Percentiles rank a stretch among this genome's conserved stretches.
These are phyloP conservation scores for Heliocidaris erythrogramma DNA, from an alignment of 35 echinoderm and acorn worm genomes.

Conservation along the genomic window DNA sequence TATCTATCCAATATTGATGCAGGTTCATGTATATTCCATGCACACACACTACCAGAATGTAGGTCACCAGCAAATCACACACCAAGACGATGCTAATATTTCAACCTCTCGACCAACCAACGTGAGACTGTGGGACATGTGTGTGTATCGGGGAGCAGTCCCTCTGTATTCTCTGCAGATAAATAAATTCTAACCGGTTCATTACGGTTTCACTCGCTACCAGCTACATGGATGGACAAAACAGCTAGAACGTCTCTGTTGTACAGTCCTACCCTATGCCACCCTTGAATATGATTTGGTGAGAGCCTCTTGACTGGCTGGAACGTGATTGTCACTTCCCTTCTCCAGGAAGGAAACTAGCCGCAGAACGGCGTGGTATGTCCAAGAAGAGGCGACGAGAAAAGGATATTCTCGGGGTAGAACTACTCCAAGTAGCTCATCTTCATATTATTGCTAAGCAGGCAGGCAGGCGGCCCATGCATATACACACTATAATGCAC, in stretches of 20 bases:
- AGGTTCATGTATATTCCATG: neutral
- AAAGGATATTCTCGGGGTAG: neutral
- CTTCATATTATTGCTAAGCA: constrained; percentile 6
- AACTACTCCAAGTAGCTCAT: neutral
- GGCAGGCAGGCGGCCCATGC: neutral
- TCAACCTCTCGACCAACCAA: neutral
- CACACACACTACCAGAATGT: neutral
- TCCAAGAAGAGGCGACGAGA: neutral
- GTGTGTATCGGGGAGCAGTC: neutral
- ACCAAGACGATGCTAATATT: neutral
- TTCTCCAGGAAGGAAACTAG: neutral
- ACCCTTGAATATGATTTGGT: neutral
- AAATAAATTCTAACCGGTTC: neutral
- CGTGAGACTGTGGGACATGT: neutral
- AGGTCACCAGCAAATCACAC: neutral
- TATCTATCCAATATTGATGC: constrained; percentile 12
- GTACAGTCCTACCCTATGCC: neutral
- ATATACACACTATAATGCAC: neutral
- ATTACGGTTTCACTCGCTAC: neutral
- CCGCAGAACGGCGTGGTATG: neutral
- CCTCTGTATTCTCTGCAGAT: neutral
- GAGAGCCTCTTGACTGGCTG: neutral
- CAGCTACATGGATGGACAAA: neutral
- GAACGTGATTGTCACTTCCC: neutral
- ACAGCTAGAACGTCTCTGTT: neutral